These are phyloP conservation scores for Drosophila repletoides DNA, from an alignment of 1,140 invertebrate genomes.

Conservation along the genomic window DNA sequence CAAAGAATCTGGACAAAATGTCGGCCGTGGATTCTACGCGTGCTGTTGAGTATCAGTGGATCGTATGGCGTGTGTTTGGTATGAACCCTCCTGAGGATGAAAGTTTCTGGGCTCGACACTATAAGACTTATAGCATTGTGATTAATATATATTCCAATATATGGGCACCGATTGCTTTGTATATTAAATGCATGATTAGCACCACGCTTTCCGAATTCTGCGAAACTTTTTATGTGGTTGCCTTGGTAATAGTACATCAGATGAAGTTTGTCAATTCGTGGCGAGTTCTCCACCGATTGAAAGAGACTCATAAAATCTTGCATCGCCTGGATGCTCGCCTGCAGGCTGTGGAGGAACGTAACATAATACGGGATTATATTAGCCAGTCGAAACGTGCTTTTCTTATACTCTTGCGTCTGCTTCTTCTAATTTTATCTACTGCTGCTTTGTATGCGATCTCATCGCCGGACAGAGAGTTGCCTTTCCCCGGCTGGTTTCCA, in stretches of 20 bases:
- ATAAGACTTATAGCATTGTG: constrained; percentile 33
- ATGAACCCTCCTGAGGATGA: constrained; percentile 17
- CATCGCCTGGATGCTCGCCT: constrained; percentile 40
- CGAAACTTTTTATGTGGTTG: constrained; percentile 40
- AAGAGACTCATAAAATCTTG: constrained; percentile 22
- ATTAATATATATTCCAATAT: not conserved
- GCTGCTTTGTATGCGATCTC: not conserved
- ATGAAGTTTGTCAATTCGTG: constrained; percentile 45
- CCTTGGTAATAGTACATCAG: constrained; percentile 20
- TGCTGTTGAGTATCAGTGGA: constrained; percentile 51
- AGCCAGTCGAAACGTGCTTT: not conserved
- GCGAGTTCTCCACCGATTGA: constrained; percentile 13
- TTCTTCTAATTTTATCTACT: not conserved
- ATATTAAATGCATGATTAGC: constrained; percentile 17
- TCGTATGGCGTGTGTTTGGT: constrained; percentile 45
- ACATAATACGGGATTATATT: constrained; percentile 7
- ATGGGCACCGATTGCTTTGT: constrained; percentile 4
- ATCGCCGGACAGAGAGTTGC: not conserved
- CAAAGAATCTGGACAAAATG: not conserved
- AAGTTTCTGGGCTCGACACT: constrained; percentile 31
- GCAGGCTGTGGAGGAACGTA: not conserved
- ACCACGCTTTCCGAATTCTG: constrained; percentile 42
- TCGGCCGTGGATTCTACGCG: constrained; percentile 34
- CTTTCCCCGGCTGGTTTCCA: constrained; percentile 55
- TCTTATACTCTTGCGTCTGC: not conserved